Evolutionary conservation across 2,113 vertebrate species (phyloP).

Genomic region (Rhynchomys soricoides): DNA sequence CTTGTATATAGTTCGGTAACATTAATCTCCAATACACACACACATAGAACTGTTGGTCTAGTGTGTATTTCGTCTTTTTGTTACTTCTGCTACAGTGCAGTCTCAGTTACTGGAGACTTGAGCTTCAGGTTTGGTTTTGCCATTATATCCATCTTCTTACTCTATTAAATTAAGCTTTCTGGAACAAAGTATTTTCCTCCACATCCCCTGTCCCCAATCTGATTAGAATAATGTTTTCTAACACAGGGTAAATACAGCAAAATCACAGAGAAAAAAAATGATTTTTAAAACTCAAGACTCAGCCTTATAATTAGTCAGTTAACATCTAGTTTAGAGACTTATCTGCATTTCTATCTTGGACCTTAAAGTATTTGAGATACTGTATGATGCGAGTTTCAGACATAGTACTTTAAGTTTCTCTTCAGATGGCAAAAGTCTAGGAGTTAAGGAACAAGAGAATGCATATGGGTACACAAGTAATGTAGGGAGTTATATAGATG

Average conservation of each 20-base stretch:
- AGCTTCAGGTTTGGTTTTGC: not conserved
- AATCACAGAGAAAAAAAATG: not conserved
- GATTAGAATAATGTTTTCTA: not conserved
- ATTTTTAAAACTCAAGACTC: not conserved
- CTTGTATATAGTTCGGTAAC: not conserved
- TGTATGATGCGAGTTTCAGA: not conserved
- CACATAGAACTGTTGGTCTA: not conserved
- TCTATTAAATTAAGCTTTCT: not conserved
- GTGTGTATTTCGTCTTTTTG: not conserved
- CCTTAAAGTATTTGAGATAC: slow-evolving; percentile 4
- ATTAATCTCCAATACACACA: not conserved
- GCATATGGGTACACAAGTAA: not conserved
- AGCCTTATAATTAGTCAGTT: slow-evolving; percentile 9
- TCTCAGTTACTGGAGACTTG: not conserved
- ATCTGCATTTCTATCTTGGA: not conserved
- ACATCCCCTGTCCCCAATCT: not conserved
- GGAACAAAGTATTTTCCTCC: not conserved
- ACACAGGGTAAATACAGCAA: not conserved
- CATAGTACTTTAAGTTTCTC: not conserved
- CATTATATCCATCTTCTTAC: not conserved
- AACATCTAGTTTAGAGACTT: not conserved
- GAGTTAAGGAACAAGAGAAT: not conserved
- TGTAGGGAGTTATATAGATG: too few species aligned
- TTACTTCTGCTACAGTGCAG: not conserved
- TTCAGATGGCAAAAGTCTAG: not conserved